Percentiles rank a stretch among this genome's conserved stretches.
Conservation (phyloP, 2,113 vertebrate species). For the Neolamprologus caudopunctatus region DNA sequence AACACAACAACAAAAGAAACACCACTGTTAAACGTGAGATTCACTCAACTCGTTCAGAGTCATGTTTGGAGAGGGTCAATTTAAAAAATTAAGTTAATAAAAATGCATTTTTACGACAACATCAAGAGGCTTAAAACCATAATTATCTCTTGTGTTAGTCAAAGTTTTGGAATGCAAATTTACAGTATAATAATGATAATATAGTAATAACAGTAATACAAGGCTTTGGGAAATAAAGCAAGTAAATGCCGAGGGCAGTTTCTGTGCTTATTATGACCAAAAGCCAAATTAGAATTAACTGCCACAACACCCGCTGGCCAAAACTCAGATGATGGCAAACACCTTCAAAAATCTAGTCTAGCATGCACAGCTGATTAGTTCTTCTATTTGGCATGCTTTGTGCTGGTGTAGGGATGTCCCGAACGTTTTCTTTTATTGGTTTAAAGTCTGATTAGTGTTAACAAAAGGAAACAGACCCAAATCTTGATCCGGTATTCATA, state of each 20-base stretch:
- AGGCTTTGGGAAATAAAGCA: conserved; percentile 20
- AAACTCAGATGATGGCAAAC: not conserved
- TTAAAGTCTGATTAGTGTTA: not conserved
- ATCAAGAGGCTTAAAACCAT: conserved; percentile 30
- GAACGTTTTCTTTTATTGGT: not conserved
- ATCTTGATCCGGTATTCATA: not conserved
- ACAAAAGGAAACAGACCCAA: not conserved
- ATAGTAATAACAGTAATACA: not conserved
- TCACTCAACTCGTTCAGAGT: conserved; percentile 85
- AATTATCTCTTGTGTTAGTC: conserved; percentile 25
- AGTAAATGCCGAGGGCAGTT: conserved; percentile 1
- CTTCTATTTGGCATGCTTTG: conserved; percentile 36
- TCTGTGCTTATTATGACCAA: not conserved
- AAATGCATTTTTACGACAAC: conserved; percentile 49
- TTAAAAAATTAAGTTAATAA: conserved; percentile 13
- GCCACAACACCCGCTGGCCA: not conserved
- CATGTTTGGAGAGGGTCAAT: conserved; percentile 70
- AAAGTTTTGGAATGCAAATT: conserved; percentile 22
- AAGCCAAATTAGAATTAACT: not conserved
- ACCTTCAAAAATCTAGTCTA: not conserved
- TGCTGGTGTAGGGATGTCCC: conserved; percentile 13
- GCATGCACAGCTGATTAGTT: conserved; percentile 41
- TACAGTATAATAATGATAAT: not conserved
- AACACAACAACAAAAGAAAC: conserved; percentile 99
- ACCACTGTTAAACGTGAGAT: conserved; percentile 99